Evolutionary conservation across 2,797 vertebrate species (phyloP).

Genomic region (Lates japonicus): DNA sequence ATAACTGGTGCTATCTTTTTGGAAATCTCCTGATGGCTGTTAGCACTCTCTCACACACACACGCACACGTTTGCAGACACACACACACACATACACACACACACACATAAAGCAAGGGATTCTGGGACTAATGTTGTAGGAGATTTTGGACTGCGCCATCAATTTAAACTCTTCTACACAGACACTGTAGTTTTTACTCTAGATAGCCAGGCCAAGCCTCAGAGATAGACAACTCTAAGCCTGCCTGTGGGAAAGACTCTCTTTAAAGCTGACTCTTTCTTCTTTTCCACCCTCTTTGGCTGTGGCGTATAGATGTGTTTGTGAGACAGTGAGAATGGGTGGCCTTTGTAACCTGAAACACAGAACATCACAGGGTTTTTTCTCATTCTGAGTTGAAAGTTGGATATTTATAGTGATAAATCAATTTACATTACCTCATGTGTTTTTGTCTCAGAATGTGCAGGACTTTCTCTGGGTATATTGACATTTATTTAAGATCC

Average conservation of each 20-base stretch:
- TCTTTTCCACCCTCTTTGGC: slow-evolving; percentile 12
- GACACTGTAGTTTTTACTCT: slow-evolving; percentile 77
- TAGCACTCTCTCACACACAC: slow-evolving; percentile 25
- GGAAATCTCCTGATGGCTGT: slow-evolving; percentile 62
- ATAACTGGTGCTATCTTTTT: slow-evolving; percentile 73
- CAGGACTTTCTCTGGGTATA: neutral
- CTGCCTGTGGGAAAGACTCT: slow-evolving; percentile 73
- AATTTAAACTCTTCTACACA: slow-evolving; percentile 70
- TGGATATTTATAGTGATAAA: slow-evolving; percentile 27
- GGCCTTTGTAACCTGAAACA: slow-evolving; percentile 1
- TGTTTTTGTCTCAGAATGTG: slow-evolving; percentile 17
- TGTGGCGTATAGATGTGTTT: slow-evolving; percentile 17
- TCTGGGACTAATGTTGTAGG: slow-evolving; percentile 82
- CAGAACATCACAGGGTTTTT: slow-evolving; percentile 11
- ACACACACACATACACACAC: slow-evolving; percentile 25
- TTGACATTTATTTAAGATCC: slow-evolving; percentile 19
- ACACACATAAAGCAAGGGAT: slow-evolving; percentile 60
- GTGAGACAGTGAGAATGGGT: neutral
- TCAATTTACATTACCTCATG: slow-evolving; percentile 32
- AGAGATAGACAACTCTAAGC: slow-evolving; percentile 78
- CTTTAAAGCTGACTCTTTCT: slow-evolving; percentile 42
- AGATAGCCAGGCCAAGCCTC: slow-evolving; percentile 74
- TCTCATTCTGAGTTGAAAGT: slow-evolving; percentile 7
- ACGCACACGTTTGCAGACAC: slow-evolving; percentile 10
- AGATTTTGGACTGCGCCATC: slow-evolving; percentile 69